Conservation (phyloP, 2,888 invertebrate species). For the Drosophila prostipennis region DNA sequence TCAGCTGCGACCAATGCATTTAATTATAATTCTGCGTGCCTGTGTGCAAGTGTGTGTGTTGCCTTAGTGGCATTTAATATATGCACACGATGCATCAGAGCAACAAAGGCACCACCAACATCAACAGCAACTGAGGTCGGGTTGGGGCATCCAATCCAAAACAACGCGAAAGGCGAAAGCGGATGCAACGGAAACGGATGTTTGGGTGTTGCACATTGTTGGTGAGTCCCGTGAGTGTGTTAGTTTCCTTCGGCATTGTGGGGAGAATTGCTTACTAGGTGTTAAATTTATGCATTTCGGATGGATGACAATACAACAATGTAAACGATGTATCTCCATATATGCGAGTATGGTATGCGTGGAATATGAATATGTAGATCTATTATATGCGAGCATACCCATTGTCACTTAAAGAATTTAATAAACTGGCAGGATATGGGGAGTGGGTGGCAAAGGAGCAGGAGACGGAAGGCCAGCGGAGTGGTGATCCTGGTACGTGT, state of each 20-base stretch:
- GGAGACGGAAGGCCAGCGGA: constrained; percentile 14
- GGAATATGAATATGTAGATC: constrained; percentile 2
- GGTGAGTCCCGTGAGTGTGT: constrained; percentile 31
- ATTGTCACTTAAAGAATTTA: constrained; percentile 65
- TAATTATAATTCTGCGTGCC: constrained; percentile 53
- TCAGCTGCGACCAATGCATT: constrained; percentile 55
- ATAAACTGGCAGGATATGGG: constrained; percentile 36
- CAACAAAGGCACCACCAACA: constrained; percentile 44
- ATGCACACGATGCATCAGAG: constrained; percentile 64
- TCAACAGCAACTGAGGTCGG: constrained; percentile 56
- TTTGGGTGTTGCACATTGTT: constrained; percentile 76
- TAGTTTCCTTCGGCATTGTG: constrained; percentile 51
- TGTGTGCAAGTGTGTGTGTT: constrained; percentile 13
- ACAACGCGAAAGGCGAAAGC: constrained; percentile 69
- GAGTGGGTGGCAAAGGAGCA: background rate
- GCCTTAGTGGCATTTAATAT: constrained; percentile 57
- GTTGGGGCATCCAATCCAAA: constrained; percentile 56
- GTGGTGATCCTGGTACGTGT: constrained; percentile 62
- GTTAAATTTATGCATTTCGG: constrained; percentile 80
- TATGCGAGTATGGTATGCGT: background rate
- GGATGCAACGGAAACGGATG: constrained; percentile 77
- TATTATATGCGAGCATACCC: constrained; percentile 8
- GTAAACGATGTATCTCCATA: constrained; percentile 54
- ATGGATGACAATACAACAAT: constrained; percentile 70
- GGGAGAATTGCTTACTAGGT: constrained; percentile 69